These are phyloP conservation scores for Drosophila kepulauana DNA, from an alignment of 1,140 invertebrate species.

Conservation along the genomic window DNA sequence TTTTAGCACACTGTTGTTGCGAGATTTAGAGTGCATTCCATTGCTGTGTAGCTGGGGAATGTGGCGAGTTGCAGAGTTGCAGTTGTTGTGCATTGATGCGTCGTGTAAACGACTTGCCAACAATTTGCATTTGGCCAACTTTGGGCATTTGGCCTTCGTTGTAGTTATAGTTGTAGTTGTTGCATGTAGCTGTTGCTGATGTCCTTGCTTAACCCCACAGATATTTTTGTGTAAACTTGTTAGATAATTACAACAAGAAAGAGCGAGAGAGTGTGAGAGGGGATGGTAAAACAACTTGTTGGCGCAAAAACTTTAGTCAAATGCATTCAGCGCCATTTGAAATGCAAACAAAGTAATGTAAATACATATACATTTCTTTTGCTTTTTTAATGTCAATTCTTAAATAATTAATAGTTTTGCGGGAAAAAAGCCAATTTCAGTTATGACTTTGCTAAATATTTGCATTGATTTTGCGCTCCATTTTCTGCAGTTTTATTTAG, in stretches of 20 bases:
- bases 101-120: slow-evolving; percentile 21
- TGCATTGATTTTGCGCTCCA: slow-evolving; percentile 36
- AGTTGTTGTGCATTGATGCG: slow-evolving; percentile 18
- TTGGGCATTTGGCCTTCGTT: slow-evolving; percentile 3
- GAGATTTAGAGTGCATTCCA: background rate
- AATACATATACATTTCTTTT: background rate
- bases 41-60: background rate
- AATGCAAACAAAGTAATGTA: slow-evolving; percentile 6
- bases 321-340: slow-evolving; percentile 14
- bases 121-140: slow-evolving; percentile 29
- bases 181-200: background rate
- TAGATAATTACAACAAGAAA: slow-evolving; percentile 22
- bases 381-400: slow-evolving; percentile 5
- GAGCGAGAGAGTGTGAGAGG: background rate
- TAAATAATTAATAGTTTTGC: slow-evolving; percentile 20
- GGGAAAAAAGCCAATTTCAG: background rate
- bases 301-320: background rate
- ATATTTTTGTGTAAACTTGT: slow-evolving; percentile 30
- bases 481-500: slow-evolving; percentile 24
- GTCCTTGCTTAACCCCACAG: background rate
- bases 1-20: slow-evolving; percentile 4
- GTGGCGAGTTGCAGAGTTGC: background rate
- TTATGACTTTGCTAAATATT: slow-evolving; percentile 33
- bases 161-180: background rate
- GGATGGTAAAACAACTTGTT: background rate